phyloP scores from a whole-genome alignment of 2,797 vertebrate genomes.

The Anableps anableps region DNA sequence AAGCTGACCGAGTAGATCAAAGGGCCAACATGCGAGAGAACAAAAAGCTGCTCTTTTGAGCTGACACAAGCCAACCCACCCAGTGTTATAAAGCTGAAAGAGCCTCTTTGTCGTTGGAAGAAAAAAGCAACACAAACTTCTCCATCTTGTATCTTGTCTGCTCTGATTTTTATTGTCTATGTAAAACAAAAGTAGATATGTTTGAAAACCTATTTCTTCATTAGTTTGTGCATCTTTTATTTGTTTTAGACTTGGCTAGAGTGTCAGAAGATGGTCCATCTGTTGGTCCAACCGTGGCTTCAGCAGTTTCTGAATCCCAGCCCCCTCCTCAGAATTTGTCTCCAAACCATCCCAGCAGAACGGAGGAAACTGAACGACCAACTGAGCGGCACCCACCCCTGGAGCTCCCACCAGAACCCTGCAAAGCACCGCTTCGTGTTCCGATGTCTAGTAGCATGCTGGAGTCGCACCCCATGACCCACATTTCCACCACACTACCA shows the following conservation, averaged over 20 bases:
- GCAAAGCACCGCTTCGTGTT: constrained; percentile 71
- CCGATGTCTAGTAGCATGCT: constrained; percentile 73
- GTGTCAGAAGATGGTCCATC: constrained; percentile 78
- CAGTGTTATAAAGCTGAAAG: neutral
- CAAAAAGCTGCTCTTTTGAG: neutral
- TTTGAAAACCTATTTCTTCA: neutral
- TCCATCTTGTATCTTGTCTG: neutral
- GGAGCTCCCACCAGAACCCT: constrained; percentile 70
- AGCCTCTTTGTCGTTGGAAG: neutral
- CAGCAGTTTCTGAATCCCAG: constrained; percentile 64
- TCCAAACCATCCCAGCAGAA: constrained; percentile 60
- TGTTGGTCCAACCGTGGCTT: constrained; percentile 59
- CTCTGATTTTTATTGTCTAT: neutral
- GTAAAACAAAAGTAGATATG: neutral
- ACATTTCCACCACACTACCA: constrained; percentile 65
- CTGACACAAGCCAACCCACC: neutral
- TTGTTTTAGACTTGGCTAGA: constrained; percentile 61
- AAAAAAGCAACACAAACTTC: neutral
- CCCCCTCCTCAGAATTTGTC: constrained; percentile 72
- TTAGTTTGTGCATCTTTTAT: neutral
- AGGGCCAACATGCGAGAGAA: neutral
- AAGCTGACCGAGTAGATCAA: neutral
- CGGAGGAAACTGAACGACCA: constrained; percentile 68
- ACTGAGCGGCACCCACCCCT: constrained; percentile 59
- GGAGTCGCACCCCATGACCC: constrained; percentile 71